Base-by-base conservation (phyloP, 2,797 vertebrate genomes). In the Thripadectes ignobilis region DNA sequence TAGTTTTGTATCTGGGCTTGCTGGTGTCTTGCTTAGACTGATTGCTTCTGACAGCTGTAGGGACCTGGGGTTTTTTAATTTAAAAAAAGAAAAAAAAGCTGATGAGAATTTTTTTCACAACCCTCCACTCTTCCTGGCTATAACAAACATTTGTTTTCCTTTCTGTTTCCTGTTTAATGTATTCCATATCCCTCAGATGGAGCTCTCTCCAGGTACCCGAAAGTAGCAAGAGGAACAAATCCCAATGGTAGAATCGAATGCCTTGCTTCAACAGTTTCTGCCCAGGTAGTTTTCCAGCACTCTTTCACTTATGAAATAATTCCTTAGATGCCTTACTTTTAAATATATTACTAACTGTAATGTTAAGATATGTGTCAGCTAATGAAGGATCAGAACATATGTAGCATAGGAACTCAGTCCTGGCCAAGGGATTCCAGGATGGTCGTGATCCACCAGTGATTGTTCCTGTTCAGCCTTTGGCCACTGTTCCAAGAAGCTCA, bases 401-500 rank as follows among this genome's bases (percentile, higher is more conserved):
- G 29, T 63, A 80, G 59, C 36, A 36, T 45, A 24, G 52, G 57
- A 74, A 23, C 30, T 80, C 10, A 7, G 46, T 26, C 43, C 32
- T 81, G 82, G 36, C 32, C 0, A 6, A 32, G 74, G 59, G 30
- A 9, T 68, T 8, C 22, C 54, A 14, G 52, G 11, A 30, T 55
- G 52, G 24, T 29, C 0, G 4, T 23, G 58, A 52, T 36, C 30
- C 43, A 26, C 8, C 46, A 30, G 15, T 14, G 54, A 30, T 20
- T 61, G 19, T 38, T 82, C 32, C 34, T 29, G 24, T 55, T 49
- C 36, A 29, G 23, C 43, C 55, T 51, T 74, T 14, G 61, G 79
- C 38, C 1, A 5, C 41, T 65, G 76, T 49, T 38, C 26, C 0
- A 0, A 21, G 20, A 52, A 43, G 45, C 43, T 69, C 1, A 1